Conservation (phyloP, 2,888 invertebrate species). For the Lepidonotus clava region DNA sequence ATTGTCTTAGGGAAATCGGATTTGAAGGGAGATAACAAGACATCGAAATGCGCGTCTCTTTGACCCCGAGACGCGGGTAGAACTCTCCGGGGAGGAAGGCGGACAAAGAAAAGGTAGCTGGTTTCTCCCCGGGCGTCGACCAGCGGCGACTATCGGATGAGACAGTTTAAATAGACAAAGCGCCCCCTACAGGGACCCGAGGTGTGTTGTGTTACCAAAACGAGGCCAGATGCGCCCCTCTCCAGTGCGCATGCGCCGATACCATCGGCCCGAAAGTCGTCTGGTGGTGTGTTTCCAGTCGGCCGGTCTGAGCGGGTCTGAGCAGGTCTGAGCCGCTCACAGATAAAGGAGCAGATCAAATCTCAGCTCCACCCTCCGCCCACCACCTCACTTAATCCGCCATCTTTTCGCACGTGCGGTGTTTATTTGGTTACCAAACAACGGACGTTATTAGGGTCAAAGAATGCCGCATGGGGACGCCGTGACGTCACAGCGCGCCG, state of each 20-base stretch:
- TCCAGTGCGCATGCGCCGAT: slow-evolving; percentile 3
- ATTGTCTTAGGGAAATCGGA: slow-evolving; percentile 45
- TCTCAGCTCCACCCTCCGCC: too few relatives aligned
- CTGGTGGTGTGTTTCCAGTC: neutral
- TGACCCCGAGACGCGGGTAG: neutral
- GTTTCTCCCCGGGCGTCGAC: neutral
- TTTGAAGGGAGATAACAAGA: neutral
- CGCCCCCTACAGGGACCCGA: slow-evolving; percentile 19
- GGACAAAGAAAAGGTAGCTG: slow-evolving; percentile 12
- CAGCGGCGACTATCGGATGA: slow-evolving; percentile 36
- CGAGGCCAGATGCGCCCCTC: slow-evolving; percentile 30
- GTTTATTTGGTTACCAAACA: too few relatives aligned
- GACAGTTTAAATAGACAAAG: slow-evolving; percentile 53
- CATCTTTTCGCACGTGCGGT: too few relatives aligned
- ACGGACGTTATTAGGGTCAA: too few relatives aligned
- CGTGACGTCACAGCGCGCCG: too few relatives aligned
- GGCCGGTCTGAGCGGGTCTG: too few relatives aligned
- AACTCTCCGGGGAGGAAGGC: slow-evolving; percentile 11
- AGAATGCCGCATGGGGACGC: too few relatives aligned
- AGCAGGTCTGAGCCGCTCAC: too few relatives aligned
- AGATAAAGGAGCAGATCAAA: too few relatives aligned
- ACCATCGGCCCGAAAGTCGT: neutral
- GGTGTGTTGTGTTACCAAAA: slow-evolving; percentile 35
- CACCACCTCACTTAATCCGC: too few relatives aligned
- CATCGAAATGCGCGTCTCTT: slow-evolving; percentile 43